Conservation (phyloP, 2,797 vertebrate genomes). For the Acrocephalus scirpaceus region DNA sequence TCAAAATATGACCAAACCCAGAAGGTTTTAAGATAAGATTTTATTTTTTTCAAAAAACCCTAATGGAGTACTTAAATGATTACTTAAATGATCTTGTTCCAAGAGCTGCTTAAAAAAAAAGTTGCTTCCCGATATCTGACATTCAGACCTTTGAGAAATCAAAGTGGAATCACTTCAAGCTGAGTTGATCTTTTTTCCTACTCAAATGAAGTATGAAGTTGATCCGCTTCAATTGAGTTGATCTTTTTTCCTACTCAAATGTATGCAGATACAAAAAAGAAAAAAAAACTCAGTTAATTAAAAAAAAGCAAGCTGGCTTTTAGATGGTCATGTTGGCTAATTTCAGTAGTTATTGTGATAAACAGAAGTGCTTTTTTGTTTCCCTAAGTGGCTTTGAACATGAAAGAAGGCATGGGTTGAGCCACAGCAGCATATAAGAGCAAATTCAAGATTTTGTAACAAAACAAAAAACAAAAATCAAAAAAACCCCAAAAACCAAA, state of each 20-base stretch:
- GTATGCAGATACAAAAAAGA: background rate
- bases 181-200: background rate
- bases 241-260: background rate
- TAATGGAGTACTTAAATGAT: background rate
- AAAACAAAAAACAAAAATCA: too few relatives aligned
- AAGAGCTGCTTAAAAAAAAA: background rate
- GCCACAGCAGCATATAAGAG: background rate
- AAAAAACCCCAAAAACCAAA: too few relatives aligned
- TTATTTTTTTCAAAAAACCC: background rate
- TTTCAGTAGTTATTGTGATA: background rate
- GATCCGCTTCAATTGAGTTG: too few relatives aligned
- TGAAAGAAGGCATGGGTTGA: background rate
- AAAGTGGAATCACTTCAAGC: background rate
- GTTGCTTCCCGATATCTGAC: background rate
- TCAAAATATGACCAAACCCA: background rate
- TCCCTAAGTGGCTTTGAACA: background rate
- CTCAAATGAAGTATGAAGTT: too few relatives aligned
- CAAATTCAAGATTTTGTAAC: background rate
- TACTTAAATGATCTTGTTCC: background rate
- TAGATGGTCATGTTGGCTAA: background rate
- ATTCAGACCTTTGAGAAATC: background rate
- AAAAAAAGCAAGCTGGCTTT: background rate
- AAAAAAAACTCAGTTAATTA: background rate
- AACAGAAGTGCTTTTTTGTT: background rate
- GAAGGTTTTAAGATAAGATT: background rate